Conservation (phyloP, 2,888 invertebrate species). For the Kuschelorhynchus macadamiae region DNA sequence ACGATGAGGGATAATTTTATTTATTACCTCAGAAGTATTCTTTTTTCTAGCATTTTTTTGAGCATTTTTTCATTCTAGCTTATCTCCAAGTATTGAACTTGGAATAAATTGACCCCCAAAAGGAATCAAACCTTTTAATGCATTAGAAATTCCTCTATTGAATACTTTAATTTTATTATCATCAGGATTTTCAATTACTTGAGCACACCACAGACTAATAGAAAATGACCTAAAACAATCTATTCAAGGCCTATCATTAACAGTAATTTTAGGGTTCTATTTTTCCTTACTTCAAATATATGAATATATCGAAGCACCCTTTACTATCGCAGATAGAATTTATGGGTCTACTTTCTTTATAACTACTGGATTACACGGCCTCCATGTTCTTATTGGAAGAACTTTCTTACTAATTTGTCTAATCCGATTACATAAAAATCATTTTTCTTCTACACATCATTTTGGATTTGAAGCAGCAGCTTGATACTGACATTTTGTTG, state of each 20-base stretch:
- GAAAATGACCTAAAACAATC: constrained; percentile 70
- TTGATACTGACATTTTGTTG: constrained; percentile 75
- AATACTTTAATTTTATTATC: constrained; percentile 6
- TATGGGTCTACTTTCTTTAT: constrained; percentile 81
- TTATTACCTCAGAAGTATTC: constrained; percentile 80
- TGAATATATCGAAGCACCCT: constrained; percentile 78
- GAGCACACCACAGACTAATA: constrained; percentile 58
- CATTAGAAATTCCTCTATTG: constrained; percentile 5
- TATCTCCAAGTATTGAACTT: constrained; percentile 73
- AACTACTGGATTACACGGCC: constrained; percentile 83
- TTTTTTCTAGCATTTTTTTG: constrained; percentile 76
- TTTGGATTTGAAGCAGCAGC: constrained; percentile 78
- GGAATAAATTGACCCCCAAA: constrained; percentile 75
- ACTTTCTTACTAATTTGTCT: constrained; percentile 71
- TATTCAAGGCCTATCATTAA: constrained; percentile 70
- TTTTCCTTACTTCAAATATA: constrained; percentile 78
- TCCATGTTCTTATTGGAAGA: constrained; percentile 79
- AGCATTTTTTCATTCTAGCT: constrained; percentile 73
- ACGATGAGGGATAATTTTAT: constrained; percentile 80
- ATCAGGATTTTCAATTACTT: constrained; percentile 5
- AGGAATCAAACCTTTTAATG: neutral
- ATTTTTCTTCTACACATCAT: constrained; percentile 73
- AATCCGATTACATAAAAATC: constrained; percentile 69
- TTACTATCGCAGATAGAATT: constrained; percentile 74
- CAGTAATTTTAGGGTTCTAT: constrained; percentile 75